Conservation (phyloP, 2,888 invertebrate species). For the Caenorhabditis becei region DNA sequence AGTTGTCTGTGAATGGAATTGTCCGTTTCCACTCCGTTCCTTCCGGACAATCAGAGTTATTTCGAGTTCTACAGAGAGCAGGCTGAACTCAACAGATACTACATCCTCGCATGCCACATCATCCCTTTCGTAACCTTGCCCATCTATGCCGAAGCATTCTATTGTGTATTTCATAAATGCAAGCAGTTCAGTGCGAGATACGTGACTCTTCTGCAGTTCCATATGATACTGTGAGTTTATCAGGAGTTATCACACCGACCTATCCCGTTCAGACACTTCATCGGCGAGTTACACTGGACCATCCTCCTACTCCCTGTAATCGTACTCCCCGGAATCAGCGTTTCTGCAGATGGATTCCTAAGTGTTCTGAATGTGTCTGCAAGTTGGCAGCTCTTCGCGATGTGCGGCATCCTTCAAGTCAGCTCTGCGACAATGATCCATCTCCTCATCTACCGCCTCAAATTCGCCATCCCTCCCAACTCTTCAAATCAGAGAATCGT, state of each 20-base stretch:
- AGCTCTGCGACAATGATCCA: constrained; percentile 42
- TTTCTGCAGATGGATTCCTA: constrained; percentile 36
- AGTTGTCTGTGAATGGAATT: neutral
- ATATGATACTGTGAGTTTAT: constrained; percentile 29
- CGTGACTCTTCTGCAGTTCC: constrained; percentile 19
- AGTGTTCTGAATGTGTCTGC: constrained; percentile 14
- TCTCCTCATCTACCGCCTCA: constrained; percentile 27
- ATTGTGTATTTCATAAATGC: constrained; percentile 35
- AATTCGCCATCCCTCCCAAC: constrained; percentile 44
- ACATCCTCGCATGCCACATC: constrained; percentile 18
- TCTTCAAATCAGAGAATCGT: neutral
- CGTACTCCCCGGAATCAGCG: constrained; percentile 25
- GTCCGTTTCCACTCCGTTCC: neutral
- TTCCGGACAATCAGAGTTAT: constrained; percentile 42
- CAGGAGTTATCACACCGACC: neutral
- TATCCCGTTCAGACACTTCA: constrained; percentile 28
- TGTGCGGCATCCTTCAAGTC: constrained; percentile 42
- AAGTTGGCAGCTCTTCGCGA: constrained; percentile 28
- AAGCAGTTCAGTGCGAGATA: constrained; percentile 46
- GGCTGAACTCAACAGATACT: constrained; percentile 23
- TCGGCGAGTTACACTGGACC: constrained; percentile 41
- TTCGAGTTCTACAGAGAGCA: constrained; percentile 25
- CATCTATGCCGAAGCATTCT: constrained; percentile 35
- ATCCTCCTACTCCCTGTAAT: constrained; percentile 28
- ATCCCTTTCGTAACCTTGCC: constrained; percentile 39